A percentile compares a stretch with the other conserved stretches of the same genome.
Evolutionary conservation across 2,888 invertebrate genomes (phyloP).

Genomic region (Hydrotaea cyrtoneurina): DNA sequence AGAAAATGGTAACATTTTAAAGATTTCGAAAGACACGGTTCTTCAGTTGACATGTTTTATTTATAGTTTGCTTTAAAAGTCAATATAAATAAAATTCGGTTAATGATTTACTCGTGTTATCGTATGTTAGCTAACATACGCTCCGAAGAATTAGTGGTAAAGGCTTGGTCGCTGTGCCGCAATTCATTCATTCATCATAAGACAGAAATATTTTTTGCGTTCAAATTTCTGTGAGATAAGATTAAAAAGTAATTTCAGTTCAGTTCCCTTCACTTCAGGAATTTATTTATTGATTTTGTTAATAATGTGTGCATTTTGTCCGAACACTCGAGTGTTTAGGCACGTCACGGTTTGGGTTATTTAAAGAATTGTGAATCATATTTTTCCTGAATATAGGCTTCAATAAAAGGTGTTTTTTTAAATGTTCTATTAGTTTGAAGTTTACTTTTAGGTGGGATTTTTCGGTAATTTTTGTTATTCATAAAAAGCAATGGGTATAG

Average conservation of each 20-base stretch:
- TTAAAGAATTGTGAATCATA: constrained; percentile 13
- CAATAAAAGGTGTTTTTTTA: too few relatives aligned
- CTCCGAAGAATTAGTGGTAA: background rate
- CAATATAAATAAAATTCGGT: background rate
- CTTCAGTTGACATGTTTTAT: constrained; percentile 2
- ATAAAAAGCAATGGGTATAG: too few relatives aligned
- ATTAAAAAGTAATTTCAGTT: constrained; percentile 30
- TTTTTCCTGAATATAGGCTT: too few relatives aligned
- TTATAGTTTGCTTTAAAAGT: background rate
- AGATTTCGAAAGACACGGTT: background rate
- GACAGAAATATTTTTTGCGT: constrained; percentile 12
- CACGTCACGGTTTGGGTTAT: background rate
- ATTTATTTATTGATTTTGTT: background rate
- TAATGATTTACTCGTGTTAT: background rate
- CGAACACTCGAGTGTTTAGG: background rate
- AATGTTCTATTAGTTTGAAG: too few relatives aligned
- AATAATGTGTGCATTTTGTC: constrained; percentile 9
- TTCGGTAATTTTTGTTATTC: too few relatives aligned
- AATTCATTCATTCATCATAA: constrained; percentile 21
- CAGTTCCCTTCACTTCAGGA: constrained; percentile 4
- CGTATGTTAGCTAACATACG: too few relatives aligned
- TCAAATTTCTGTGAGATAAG: constrained; percentile 18
- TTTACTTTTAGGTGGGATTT: too few relatives aligned
- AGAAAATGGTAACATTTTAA: constrained; percentile 56
- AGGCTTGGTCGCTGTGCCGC: background rate